Evolutionary conservation across 2,888 invertebrate genomes (phyloP).

Genomic region (Callinectes sapidus): DNA sequence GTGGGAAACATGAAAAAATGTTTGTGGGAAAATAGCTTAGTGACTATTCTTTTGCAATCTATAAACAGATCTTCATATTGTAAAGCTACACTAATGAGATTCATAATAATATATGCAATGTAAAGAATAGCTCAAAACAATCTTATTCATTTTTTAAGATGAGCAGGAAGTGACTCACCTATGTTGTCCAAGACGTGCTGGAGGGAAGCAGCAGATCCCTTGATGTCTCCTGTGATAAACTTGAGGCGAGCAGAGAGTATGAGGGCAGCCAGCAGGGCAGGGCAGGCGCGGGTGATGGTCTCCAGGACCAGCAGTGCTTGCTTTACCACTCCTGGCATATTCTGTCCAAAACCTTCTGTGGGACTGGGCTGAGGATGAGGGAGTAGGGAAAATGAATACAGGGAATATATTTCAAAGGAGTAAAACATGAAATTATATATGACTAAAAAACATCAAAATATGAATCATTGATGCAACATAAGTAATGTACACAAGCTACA

Average conservation of each 20-base stretch:
- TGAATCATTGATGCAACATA: neutral
- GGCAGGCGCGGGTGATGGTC: conserved; percentile 80
- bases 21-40: neutral
- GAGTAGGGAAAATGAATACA: neutral
- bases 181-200: conserved; percentile 83
- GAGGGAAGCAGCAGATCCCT: conserved; percentile 83
- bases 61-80: too few species aligned
- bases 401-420: neutral
- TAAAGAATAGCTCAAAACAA: too few species aligned
- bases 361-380: conserved; percentile 78
- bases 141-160: too few species aligned
- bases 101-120: too few species aligned
- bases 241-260: conserved; percentile 80
- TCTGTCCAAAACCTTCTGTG: conserved; percentile 37
- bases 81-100: too few species aligned
- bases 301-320: conserved; percentile 61
- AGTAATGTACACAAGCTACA: neutral
- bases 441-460: neutral
- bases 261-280: conserved; percentile 82
- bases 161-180: conserved; percentile 60
- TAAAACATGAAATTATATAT: neutral
- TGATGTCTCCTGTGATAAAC: conserved; percentile 86
- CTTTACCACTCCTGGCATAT: conserved; percentile 55
- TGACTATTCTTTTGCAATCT: too few species aligned
- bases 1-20: neutral